Base-by-base conservation (phyloP, 2,797 vertebrate species). In the Helicolenus hilgendorfi region DNA sequence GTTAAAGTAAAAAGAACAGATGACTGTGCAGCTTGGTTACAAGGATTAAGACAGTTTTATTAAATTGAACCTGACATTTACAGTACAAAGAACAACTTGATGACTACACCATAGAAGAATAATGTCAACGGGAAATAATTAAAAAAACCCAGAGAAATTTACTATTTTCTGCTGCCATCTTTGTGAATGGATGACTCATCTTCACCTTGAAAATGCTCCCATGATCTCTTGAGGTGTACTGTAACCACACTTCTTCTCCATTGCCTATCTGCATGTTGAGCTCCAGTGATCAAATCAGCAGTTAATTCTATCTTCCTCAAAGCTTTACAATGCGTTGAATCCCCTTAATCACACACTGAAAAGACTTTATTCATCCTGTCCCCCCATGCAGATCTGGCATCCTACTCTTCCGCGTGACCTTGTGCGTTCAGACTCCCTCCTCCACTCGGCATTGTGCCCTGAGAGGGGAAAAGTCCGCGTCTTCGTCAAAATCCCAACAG, bases 41-140 rank as follows among this genome's bases (percentile, higher is more conserved):
- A 22, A 35, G 26, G 63, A 83, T 77, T 70, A 78, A 80, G 20
- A 73, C 35, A n/a, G 10, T 62, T 69, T 73, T 65, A 41, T 84
- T 81, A 84, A 90, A 84, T 24, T 72, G 35, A 92, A 36, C n/a
- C 22, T 89, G 91, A 89, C 87, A 86, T 91, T 86, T 85, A 82
- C 24, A 58, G 53, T 45, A 76, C n/a, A 79, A 81, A 90, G 55
- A 90, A 33, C 71, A 75, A 60, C 63, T 76, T 82, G 26, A 86
- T 84, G 36, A 84, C 65, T 55, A 68, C 55, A 79, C 49, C 60
- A 83, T 31, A 69, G 18, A 65, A 65, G 20, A 74, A 41, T 10
- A 56, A 68, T 15, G 3, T 31, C 14, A 36, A 22, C 20, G 31
- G 29, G 27, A 77, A 80, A 77, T 36, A 45, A 45, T 18, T 7